Conservation (phyloP, 2,797 vertebrate genomes). For the Jordanella pulchra region DNA sequence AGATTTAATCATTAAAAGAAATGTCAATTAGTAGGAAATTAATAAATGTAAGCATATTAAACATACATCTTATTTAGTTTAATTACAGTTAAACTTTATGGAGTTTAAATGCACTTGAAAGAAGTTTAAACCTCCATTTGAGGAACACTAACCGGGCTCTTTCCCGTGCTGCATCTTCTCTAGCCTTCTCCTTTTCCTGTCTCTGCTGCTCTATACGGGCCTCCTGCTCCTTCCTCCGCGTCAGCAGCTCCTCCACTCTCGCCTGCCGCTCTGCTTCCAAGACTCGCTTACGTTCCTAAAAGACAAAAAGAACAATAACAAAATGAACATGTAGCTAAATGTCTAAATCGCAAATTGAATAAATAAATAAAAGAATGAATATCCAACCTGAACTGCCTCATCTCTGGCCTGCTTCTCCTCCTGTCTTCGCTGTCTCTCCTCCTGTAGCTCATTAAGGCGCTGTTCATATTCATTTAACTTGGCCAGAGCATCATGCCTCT, state of each 20-base stretch:
- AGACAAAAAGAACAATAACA: neutral
- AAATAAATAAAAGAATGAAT: neutral
- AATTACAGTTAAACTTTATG: neutral
- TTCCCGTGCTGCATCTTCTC: slow-evolving; percentile 95
- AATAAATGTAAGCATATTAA: neutral
- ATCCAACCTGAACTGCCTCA: slow-evolving; percentile 88
- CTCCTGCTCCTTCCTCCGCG: slow-evolving; percentile 92
- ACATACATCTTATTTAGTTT: too few relatives aligned
- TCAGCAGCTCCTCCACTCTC: slow-evolving; percentile 92
- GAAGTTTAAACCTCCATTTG: neutral
- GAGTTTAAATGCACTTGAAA: neutral
- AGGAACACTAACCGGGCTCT: slow-evolving; percentile 86
- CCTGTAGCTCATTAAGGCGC: slow-evolving; percentile 94
- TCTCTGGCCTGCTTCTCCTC: slow-evolving; percentile 98
- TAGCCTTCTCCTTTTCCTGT: slow-evolving; percentile 94
- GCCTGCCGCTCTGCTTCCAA: slow-evolving; percentile 97
- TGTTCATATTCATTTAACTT: slow-evolving; percentile 97
- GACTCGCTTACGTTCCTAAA: slow-evolving; percentile 91
- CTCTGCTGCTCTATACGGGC: slow-evolving; percentile 95
- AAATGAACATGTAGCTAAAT: neutral
- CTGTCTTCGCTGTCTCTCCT: slow-evolving; percentile 92
- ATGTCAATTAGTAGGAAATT: too few relatives aligned
- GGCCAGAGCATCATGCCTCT: slow-evolving; percentile 94
- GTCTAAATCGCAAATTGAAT: neutral
- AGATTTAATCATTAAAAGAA: too few relatives aligned